These are phyloP conservation scores for Rhagium mordax DNA, from an alignment of 2,888 invertebrate genomes.

Conservation along the genomic window DNA sequence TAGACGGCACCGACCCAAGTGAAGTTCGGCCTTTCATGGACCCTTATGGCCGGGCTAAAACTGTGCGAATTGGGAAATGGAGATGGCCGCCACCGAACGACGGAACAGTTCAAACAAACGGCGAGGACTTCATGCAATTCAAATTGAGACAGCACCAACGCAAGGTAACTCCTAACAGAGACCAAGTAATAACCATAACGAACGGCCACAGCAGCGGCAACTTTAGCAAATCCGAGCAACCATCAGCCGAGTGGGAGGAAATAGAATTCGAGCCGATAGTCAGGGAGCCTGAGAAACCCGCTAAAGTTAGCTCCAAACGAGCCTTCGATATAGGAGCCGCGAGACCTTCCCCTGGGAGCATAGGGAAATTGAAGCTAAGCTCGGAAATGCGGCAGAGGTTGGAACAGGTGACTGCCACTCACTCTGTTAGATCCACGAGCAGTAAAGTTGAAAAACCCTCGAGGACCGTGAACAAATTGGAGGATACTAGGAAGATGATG, in stretches of 20 bases:
- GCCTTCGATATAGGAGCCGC: constrained; percentile 88
- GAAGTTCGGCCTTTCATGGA: constrained; percentile 89
- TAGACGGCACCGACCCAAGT: constrained; percentile 85
- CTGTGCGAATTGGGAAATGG: constrained; percentile 95
- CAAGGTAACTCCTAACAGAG: constrained; percentile 83
- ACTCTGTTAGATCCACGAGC: constrained; percentile 86
- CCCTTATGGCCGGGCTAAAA: constrained; percentile 94
- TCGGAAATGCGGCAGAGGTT: constrained; percentile 93
- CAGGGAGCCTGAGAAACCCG: constrained; percentile 58
- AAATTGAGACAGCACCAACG: constrained; percentile 87
- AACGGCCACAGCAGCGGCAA: constrained; percentile 35
- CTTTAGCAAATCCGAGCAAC: constrained; percentile 46
- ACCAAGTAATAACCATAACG: constrained; percentile 59
- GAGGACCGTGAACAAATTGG: constrained; percentile 84
- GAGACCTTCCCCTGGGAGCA: constrained; percentile 87
- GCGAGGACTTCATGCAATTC: constrained; percentile 89
- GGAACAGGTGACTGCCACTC: constrained; percentile 91
- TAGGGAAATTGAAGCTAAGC: constrained; percentile 91
- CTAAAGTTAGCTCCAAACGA: constrained; percentile 67
- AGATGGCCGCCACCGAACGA: constrained; percentile 96
- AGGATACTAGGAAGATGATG: constrained; percentile 88
- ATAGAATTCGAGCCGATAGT: constrained; percentile 80
- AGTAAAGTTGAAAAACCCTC: constrained; percentile 80
- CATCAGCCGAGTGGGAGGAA: constrained; percentile 86
- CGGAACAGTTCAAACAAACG: constrained; percentile 78